Percentiles rank a stretch among this genome's conserved stretches.
phyloP scores from a whole-genome alignment of 2,888 invertebrate genomes.

The Callosobruchus maculatus region DNA sequence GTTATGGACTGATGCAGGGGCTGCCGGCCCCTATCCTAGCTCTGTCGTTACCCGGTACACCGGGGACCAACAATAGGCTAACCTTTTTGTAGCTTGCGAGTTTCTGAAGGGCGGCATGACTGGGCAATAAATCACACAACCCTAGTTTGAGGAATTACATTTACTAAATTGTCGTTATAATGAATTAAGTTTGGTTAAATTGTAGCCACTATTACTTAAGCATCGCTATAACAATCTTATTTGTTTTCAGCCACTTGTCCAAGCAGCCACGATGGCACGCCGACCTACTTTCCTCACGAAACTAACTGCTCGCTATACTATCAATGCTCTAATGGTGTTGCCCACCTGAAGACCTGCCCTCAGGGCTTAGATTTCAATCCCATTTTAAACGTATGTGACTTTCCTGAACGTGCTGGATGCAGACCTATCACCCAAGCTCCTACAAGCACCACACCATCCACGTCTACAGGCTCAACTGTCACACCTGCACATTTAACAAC shows the following conservation, averaged over 20 bases:
- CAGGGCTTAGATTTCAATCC: not conserved
- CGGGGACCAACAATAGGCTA: too few relatives aligned
- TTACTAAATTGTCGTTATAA: too few relatives aligned
- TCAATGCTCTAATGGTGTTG: not conserved
- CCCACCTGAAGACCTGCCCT: not conserved
- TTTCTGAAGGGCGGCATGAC: too few relatives aligned
- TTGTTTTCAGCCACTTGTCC: not conserved
- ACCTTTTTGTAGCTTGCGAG: too few relatives aligned
- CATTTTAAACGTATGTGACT: not conserved
- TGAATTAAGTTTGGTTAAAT: too few relatives aligned
- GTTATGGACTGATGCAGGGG: too few relatives aligned
- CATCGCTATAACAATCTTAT: not conserved
- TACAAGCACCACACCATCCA: not conserved
- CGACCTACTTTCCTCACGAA: not conserved
- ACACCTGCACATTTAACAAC: not conserved
- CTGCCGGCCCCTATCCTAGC: too few relatives aligned
- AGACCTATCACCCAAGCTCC: not conserved
- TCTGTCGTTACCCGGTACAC: too few relatives aligned
- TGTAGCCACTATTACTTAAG: too few relatives aligned
- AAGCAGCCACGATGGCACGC: not conserved
- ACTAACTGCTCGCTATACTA: not conserved
- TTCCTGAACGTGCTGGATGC: not conserved
- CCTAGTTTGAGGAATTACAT: too few relatives aligned
- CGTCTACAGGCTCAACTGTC: not conserved
- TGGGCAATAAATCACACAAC: too few relatives aligned